phyloP scores from a whole-genome alignment of 2,797 vertebrate species.

The Mus caroli region DNA sequence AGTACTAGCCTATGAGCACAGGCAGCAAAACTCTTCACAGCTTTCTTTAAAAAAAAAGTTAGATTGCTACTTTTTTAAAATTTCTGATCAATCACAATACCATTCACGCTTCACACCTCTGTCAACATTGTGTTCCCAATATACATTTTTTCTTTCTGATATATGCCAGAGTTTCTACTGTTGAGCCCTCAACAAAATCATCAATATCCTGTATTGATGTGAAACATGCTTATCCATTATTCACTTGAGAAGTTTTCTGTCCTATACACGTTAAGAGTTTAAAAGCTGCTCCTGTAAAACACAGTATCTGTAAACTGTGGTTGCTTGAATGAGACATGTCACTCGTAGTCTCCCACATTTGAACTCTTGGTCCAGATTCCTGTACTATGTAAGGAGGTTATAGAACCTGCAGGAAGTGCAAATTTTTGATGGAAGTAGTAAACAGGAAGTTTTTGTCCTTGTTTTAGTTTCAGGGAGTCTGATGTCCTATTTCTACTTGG shows the following conservation, averaged over 20 bases:
- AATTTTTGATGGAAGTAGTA: too few species aligned
- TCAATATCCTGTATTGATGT: too few species aligned
- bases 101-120: not conserved
- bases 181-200: not conserved
- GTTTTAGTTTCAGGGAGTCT: not conserved
- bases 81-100: not conserved
- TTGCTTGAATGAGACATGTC: not conserved
- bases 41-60: not conserved
- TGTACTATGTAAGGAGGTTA: too few species aligned
- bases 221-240: not conserved
- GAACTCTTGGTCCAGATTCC: not conserved
- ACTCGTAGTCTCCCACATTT: not conserved
- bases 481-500: not conserved
- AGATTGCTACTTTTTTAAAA: too few species aligned
- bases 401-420: not conserved
- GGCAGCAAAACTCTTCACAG: not conserved
- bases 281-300: not conserved
- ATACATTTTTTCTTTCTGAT: not conserved
- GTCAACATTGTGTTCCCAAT: not conserved
- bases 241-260: too few species aligned
- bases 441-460: not conserved
- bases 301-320: not conserved
- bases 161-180: not conserved
- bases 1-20: not conserved
- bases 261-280: not conserved